These are phyloP conservation scores for Neogobius melanostomus DNA, from an alignment of 2,113 vertebrate genomes.

Conservation along the genomic window DNA sequence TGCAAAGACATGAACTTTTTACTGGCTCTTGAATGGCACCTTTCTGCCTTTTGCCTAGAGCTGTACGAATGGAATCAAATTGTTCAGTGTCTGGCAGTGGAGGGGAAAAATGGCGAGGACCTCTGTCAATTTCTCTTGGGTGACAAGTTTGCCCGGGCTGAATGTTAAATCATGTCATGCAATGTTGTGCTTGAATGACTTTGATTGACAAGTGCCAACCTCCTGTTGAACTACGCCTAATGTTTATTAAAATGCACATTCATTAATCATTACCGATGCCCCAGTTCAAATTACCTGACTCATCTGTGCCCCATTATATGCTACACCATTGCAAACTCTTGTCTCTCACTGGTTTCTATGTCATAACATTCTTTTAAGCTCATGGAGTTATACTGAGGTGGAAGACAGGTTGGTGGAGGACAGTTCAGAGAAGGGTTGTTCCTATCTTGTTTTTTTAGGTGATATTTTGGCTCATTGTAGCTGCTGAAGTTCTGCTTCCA, in stretches of 20 bases:
- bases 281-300: conserved; percentile 3
- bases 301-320: neutral
- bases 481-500: no score
- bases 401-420: no score
- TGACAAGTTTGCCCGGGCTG: neutral
- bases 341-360: conserved; percentile 1
- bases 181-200: neutral
- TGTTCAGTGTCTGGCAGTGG: neutral
- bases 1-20: neutral
- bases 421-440: no score
- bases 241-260: conserved; percentile 3
- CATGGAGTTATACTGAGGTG: no score
- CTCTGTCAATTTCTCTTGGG: neutral
- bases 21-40: neutral
- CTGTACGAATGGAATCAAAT: neutral
- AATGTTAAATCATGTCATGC: neutral
- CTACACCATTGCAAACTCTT: neutral
- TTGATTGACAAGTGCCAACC: conserved; percentile 1
- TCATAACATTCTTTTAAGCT: no score
- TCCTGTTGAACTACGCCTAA: neutral
- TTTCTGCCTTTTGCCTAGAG: neutral
- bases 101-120: neutral
- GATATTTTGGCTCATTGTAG: no score
- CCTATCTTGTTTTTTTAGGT: no score
- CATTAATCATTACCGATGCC: conserved; percentile 3